phyloP scores from a whole-genome alignment of 2,888 invertebrate genomes.

The Schrankia costaestrigalis region DNA sequence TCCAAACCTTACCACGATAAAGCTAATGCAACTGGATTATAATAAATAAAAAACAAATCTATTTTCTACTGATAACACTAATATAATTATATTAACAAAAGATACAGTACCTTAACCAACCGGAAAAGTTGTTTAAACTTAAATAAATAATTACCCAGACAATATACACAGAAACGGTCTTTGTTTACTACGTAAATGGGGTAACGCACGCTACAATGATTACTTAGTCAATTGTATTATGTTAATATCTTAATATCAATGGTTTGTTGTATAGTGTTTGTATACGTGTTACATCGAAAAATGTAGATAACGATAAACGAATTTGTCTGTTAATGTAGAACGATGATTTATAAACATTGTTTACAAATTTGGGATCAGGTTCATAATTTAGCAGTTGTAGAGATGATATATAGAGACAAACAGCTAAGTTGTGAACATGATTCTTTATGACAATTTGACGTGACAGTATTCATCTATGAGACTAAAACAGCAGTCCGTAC shows the following conservation, averaged over 20 bases:
- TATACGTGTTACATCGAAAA: too few species aligned
- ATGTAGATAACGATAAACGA: too few species aligned
- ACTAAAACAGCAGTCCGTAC: too few species aligned
- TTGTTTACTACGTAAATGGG: constrained; percentile 23
- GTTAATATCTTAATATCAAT: constrained; percentile 4
- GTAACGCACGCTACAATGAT: constrained; percentile 18
- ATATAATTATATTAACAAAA: constrained; percentile 9
- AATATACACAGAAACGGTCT: constrained; percentile 18
- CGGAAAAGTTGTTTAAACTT: constrained; percentile 16
- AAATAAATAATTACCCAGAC: constrained; percentile 25
- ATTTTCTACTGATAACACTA: constrained; percentile 17
- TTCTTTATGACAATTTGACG: too few species aligned
- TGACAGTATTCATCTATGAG: too few species aligned
- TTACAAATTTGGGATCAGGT: too few species aligned
- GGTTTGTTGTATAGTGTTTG: too few species aligned
- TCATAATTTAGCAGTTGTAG: too few species aligned
- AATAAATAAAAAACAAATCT: constrained; percentile 19
- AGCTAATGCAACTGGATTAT: constrained; percentile 12
- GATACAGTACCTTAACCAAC: constrained; percentile 15
- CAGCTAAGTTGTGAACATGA: too few species aligned
- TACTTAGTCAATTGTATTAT: constrained; percentile 5
- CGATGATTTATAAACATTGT: too few species aligned
- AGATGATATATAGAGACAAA: too few species aligned
- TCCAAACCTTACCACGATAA: constrained; percentile 23
- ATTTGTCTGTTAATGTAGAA: too few species aligned